phyloP scores from a whole-genome alignment of 1,140 invertebrate species.

The Lethocerus indicus region DNA sequence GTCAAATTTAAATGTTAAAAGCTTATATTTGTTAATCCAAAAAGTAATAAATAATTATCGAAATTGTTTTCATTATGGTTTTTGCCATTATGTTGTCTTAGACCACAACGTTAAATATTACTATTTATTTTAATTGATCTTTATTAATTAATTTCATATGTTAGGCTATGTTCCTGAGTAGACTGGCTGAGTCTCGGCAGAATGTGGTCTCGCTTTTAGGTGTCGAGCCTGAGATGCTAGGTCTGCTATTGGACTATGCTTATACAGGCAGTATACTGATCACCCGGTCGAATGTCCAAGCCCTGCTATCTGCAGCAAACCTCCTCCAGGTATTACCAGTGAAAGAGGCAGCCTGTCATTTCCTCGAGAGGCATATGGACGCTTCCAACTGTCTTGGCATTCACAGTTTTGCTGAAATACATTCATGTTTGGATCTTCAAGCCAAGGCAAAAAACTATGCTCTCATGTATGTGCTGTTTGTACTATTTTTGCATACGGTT shows the following conservation, averaged over 20 bases:
- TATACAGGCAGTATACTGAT: slow-evolving; percentile 34
- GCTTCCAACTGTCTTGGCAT: slow-evolving; percentile 35
- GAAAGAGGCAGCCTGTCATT: slow-evolving; percentile 33
- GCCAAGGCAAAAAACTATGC: slow-evolving; percentile 24
- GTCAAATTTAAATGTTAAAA: too few relatives aligned
- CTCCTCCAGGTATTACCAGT: slow-evolving; percentile 31
- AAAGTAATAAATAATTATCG: slow-evolving; percentile 16
- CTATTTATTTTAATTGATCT: background rate
- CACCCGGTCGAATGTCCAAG: slow-evolving; percentile 33
- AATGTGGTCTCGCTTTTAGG: slow-evolving; percentile 30
- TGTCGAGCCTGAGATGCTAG: slow-evolving; percentile 31
- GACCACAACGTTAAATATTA: background rate
- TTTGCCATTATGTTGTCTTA: background rate
- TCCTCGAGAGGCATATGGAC: slow-evolving; percentile 35
- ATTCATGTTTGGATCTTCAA: slow-evolving; percentile 30
- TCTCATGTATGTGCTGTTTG: slow-evolving; percentile 14
- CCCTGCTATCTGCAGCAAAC: slow-evolving; percentile 37
- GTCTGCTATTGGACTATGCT: slow-evolving; percentile 34
- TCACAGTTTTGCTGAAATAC: slow-evolving; percentile 36
- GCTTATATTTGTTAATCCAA: slow-evolving; percentile 43
- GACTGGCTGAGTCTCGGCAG: slow-evolving; percentile 18
- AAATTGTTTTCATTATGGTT: background rate
- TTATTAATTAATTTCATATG: slow-evolving; percentile 23
- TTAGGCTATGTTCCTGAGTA: slow-evolving; percentile 42
- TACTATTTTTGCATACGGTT: background rate